phyloP scores from a whole-genome alignment of 2,113 vertebrate genomes.

The Phyllopteryx taeniolatus region DNA sequence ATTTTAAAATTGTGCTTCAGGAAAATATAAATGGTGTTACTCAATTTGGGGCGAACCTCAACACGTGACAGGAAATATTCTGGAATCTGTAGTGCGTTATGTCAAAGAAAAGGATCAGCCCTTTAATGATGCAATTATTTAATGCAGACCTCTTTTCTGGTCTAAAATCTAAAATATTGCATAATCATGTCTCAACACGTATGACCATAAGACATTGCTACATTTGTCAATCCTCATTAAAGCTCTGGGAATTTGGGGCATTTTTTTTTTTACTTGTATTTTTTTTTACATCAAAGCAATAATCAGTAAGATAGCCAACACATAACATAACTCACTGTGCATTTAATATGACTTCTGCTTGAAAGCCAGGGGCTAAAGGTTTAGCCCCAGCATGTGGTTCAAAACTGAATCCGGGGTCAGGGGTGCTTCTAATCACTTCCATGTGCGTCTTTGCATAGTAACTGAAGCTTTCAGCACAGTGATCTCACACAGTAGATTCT shows the following conservation, averaged over 20 bases:
- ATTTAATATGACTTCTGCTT: slow-evolving; percentile 28
- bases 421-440: slow-evolving; percentile 38
- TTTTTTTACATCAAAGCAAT: background rate
- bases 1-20: background rate
- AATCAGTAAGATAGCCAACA: background rate
- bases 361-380: slow-evolving; percentile 13
- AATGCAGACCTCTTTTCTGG: background rate
- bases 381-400: slow-evolving; percentile 29
- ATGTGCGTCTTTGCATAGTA: slow-evolving; percentile 35
- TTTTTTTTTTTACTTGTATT: background rate
- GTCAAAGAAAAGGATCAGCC: slow-evolving; percentile 9
- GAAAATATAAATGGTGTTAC: background rate
- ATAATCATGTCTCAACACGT: background rate
- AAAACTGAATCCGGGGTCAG: slow-evolving; percentile 5
- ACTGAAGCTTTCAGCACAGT: slow-evolving; percentile 18
- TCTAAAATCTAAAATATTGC: background rate
- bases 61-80: slow-evolving; percentile 28
- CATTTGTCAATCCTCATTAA: background rate
- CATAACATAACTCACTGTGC: background rate
- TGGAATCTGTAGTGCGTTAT: slow-evolving; percentile 31
- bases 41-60: slow-evolving; percentile 28
- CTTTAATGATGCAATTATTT: background rate
- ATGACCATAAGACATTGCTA: slow-evolving; percentile 8
- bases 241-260: background rate
- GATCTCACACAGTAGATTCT: slow-evolving; percentile 6